phyloP scores from a whole-genome alignment of 2,888 invertebrate genomes.

The Euzetes globulus region DNA sequence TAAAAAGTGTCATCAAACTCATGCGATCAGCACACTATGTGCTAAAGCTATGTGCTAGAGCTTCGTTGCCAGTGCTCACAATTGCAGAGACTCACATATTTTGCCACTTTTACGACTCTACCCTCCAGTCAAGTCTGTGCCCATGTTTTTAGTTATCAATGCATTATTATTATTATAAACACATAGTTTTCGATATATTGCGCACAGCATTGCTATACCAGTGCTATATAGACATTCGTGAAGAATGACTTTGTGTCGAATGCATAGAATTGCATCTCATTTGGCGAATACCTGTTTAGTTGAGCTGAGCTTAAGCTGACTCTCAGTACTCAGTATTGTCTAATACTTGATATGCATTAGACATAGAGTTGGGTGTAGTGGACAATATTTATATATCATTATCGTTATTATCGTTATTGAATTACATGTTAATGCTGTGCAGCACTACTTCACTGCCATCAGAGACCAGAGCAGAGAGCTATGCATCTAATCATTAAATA shows the following conservation, averaged over 20 bases:
- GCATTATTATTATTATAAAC: slow-evolving; percentile 10
- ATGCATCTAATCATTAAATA: slow-evolving; percentile 20
- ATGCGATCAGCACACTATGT: neutral
- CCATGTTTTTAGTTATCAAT: neutral
- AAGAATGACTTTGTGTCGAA: slow-evolving; percentile 1
- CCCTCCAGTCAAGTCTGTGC: slow-evolving; percentile 12
- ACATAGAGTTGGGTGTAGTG: slow-evolving; percentile 13
- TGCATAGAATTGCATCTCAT: slow-evolving; percentile 3
- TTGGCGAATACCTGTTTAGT: slow-evolving; percentile 13
- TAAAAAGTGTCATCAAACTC: slow-evolving; percentile 22
- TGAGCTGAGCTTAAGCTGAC: neutral
- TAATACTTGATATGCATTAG: slow-evolving; percentile 4
- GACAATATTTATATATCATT: slow-evolving; percentile 27
- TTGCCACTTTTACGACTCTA: slow-evolving; percentile 17
- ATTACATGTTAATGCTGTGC: slow-evolving; percentile 7
- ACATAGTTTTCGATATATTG: neutral
- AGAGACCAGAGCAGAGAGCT: neutral
- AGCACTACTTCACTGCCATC: neutral
- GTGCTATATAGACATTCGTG: no score
- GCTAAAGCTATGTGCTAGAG: no score
- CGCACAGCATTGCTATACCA: no score
- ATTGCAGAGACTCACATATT: neutral
- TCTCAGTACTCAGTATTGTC: no score
- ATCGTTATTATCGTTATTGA: slow-evolving; percentile 22
- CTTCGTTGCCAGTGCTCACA: no score